phyloP scores from a whole-genome alignment of 2,888 invertebrate species.

The Pimpla rufipes region DNA sequence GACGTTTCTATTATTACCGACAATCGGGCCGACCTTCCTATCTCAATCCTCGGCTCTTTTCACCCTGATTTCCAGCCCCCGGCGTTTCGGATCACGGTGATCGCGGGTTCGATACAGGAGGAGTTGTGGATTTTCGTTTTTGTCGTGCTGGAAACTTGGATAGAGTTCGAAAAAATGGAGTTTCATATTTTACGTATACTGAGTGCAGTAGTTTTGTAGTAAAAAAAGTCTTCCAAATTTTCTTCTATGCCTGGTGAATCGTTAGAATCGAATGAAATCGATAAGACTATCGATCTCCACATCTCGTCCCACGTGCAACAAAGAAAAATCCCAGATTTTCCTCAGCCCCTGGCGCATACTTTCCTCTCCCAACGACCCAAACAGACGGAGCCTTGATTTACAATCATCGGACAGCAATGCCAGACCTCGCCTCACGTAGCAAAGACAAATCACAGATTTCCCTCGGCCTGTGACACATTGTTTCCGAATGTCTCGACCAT shows the following conservation, averaged over 20 bases:
- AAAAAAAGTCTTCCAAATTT: not conserved
- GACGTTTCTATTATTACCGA: constrained; percentile 77
- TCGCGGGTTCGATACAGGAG: constrained; percentile 14
- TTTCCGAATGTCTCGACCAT: not conserved
- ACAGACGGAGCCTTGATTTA: not conserved
- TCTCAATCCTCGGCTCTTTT: constrained; percentile 60
- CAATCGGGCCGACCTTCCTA: constrained; percentile 67
- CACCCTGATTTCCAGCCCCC: constrained; percentile 29
- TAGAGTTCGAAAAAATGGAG: not conserved
- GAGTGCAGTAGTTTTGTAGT: not conserved
- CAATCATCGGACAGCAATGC: not conserved
- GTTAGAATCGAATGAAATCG: not conserved
- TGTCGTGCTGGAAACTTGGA: not conserved
- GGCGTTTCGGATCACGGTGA: constrained; percentile 22
- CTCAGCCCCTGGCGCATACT: not conserved
- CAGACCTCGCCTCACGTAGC: not conserved
- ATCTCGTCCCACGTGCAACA: not conserved
- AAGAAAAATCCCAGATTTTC: not conserved
- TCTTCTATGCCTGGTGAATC: not conserved
- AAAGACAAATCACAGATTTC: not conserved
- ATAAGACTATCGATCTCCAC: not conserved
- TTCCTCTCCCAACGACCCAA: not conserved
- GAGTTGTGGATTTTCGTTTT: constrained; percentile 4
- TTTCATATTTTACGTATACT: not conserved
- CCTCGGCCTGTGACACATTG: not conserved